Conservation (phyloP, 1,140 invertebrate species). For the Adoxophyes honmai region DNA sequence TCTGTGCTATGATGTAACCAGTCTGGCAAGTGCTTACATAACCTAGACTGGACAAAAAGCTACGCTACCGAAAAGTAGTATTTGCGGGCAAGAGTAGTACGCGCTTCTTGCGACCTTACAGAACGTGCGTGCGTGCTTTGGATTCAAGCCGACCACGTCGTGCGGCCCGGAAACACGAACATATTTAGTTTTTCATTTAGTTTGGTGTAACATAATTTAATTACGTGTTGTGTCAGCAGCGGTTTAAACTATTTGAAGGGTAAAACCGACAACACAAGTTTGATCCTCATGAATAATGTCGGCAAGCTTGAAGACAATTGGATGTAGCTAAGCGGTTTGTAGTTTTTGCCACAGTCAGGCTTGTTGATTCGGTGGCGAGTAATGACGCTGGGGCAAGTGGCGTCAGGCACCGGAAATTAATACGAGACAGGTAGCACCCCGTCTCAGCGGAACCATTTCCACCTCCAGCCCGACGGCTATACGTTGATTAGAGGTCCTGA, state of each 20-base stretch:
- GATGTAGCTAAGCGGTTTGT: background rate
- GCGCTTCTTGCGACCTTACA: background rate
- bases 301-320: background rate
- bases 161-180: too few relatives aligned
- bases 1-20: slow-evolving; percentile 12
- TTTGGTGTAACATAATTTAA: too few relatives aligned
- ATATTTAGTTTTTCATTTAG: too few relatives aligned
- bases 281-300: slow-evolving; percentile 10
- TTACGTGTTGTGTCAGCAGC: too few relatives aligned
- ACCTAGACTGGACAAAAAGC: background rate
- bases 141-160: too few relatives aligned
- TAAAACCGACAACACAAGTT: background rate
- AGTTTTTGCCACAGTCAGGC: slow-evolving; percentile 21
- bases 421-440: slow-evolving; percentile 48
- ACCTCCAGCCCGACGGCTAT: slow-evolving; percentile 14
- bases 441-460: slow-evolving; percentile 24
- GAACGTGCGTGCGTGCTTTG: too few relatives aligned
- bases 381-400: slow-evolving; percentile 38
- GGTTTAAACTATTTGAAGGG: background rate
- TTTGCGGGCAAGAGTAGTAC: background rate
- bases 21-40: slow-evolving; percentile 12
- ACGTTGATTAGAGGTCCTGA: too few relatives aligned
- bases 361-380: slow-evolving; percentile 43
- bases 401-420: slow-evolving; percentile 65
- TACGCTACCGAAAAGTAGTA: background rate